These are phyloP conservation scores for Zaprionus gabonicus DNA, from an alignment of 1,140 invertebrate genomes.

Conservation along the genomic window DNA sequence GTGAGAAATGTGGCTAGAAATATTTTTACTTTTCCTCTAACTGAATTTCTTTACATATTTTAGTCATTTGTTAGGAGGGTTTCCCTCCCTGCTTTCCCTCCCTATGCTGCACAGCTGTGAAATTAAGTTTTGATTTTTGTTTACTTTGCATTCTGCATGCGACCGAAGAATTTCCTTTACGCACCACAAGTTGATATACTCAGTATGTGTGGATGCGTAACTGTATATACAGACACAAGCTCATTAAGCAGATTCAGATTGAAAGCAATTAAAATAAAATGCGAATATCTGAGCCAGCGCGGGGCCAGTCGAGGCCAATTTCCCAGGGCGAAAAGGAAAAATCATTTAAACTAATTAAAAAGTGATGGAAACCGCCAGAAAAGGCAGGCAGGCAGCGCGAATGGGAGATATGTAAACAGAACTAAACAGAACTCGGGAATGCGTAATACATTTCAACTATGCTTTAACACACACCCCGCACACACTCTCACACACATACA, in stretches of 20 bases:
- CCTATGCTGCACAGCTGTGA: neutral
- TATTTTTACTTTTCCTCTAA: neutral
- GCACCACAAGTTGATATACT: neutral
- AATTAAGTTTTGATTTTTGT: conserved; percentile 10
- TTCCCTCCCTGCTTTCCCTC: neutral
- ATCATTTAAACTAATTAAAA: conserved; percentile 80
- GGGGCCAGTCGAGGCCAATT: conserved; percentile 45
- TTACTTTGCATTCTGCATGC: conserved; percentile 2
- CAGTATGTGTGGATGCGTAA: neutral
- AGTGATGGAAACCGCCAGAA: conserved; percentile 63
- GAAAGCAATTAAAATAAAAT: conserved; percentile 20
- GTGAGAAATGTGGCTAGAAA: neutral
- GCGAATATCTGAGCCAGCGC: conserved; percentile 28
- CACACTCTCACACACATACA: conserved; percentile 1
- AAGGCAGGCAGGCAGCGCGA: conserved; percentile 25
- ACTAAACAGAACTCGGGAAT: conserved; percentile 34
- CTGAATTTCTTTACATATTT: neutral
- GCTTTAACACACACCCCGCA: conserved; percentile 45
- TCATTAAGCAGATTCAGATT: conserved; percentile 4
- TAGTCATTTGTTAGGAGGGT: neutral
- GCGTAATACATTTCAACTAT: conserved; percentile 59
- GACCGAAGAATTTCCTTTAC: neutral
- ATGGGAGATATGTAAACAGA: conserved; percentile 54
- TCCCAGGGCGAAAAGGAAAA: conserved; percentile 50
- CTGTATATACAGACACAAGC: conserved; percentile 1